A percentile compares a stretch with the other conserved stretches of the same genome.
Evolutionary conservation across 2,797 vertebrate species (phyloP).

Genomic region (Buphagus erythrorhynchus): DNA sequence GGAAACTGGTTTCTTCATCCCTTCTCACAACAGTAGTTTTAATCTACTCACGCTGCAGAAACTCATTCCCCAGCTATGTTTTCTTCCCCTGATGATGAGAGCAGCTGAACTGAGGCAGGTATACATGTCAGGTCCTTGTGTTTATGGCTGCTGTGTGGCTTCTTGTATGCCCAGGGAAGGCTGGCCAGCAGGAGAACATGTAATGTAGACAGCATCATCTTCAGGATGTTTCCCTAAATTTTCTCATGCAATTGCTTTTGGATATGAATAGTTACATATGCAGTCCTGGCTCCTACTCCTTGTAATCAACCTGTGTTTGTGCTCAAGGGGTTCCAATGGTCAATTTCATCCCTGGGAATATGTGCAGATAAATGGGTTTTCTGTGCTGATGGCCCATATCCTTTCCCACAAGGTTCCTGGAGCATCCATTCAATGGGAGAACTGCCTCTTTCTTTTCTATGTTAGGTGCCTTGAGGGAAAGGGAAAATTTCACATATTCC

Average conservation of each 20-base stretch:
- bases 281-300: not conserved
- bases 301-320: not conserved
- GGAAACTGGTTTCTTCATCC: not conserved
- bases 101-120: not conserved
- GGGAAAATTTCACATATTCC: not conserved
- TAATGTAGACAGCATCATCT: not conserved
- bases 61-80: not conserved
- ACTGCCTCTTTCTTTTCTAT: not conserved
- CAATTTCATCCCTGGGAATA: not conserved
- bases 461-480: not conserved
- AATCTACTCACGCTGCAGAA: not conserved
- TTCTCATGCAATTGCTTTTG: not conserved
- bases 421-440: not conserved
- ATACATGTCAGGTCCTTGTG: fast-evolving
- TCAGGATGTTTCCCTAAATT: not conserved
- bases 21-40: not conserved
- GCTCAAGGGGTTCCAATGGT: not conserved
- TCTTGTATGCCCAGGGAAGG: fast-evolving
- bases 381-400: not conserved
- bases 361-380: not conserved
- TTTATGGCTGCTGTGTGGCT: not conserved
- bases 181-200: not conserved
- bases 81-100: not conserved
- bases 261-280: not conserved
- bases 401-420: not conserved